These are phyloP conservation scores for Spea bombifrons DNA, from an alignment of 2,113 vertebrate genomes.

Conservation along the genomic window DNA sequence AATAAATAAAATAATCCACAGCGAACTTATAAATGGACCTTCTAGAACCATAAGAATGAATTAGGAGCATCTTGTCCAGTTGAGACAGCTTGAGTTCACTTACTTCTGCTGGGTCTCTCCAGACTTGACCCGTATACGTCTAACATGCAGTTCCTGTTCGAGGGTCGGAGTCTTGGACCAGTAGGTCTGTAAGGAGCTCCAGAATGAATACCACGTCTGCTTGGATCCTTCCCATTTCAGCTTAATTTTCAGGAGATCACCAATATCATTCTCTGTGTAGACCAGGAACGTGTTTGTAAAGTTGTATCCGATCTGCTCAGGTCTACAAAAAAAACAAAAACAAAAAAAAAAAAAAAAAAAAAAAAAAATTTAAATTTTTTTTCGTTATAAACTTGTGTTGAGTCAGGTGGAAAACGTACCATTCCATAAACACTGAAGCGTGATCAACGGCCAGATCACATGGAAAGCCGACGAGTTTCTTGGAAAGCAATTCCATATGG, in stretches of 20 bases:
- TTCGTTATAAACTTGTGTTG: too few species aligned
- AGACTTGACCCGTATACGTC: slow-evolving; percentile 86
- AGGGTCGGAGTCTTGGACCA: slow-evolving; percentile 54
- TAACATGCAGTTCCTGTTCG: slow-evolving; percentile 69
- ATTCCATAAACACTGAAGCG: too few species aligned
- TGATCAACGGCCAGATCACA: too few species aligned
- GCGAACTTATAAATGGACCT: too few species aligned
- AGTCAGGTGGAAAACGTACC: too few species aligned
- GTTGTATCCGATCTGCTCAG: slow-evolving; percentile 75
- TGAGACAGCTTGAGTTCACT: slow-evolving; percentile 50
- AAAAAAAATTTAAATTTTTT: background rate
- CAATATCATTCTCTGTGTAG: slow-evolving; percentile 89
- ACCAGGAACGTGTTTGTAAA: slow-evolving; percentile 91
- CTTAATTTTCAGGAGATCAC: slow-evolving; percentile 82
- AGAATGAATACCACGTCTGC: slow-evolving; percentile 73
- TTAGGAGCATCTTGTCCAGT: too few species aligned
- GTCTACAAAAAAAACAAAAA: slow-evolving; percentile 53
- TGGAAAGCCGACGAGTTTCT: too few species aligned
- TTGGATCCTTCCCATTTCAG: slow-evolving; percentile 80
- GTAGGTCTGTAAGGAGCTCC: slow-evolving; percentile 68
- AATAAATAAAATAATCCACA: background rate
- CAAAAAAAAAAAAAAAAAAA: slow-evolving; percentile 22
- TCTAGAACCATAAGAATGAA: too few species aligned
- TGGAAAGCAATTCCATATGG: too few species aligned
- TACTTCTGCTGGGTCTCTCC: slow-evolving; percentile 92